phyloP scores from a whole-genome alignment of 2,113 vertebrate genomes.

The Anoplopoma fimbria region DNA sequence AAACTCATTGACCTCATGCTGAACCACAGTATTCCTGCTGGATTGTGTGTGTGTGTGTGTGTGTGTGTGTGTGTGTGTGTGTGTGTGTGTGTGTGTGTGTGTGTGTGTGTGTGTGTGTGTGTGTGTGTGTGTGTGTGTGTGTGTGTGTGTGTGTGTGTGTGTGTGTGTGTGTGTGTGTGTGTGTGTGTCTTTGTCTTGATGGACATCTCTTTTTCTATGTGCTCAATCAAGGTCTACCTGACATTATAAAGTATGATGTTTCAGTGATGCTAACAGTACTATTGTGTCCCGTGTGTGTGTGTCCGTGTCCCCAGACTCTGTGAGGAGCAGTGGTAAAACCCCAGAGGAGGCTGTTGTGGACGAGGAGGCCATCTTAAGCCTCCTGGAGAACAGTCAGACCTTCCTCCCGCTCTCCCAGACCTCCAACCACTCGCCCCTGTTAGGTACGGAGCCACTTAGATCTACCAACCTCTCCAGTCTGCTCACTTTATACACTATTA shows the following conservation, averaged over 20 bases:
- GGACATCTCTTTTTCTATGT: neutral
- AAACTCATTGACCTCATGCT: conserved; percentile 17
- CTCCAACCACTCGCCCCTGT: conserved; percentile 87
- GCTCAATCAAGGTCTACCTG: neutral
- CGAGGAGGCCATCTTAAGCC: conserved; percentile 95
- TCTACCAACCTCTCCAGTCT: neutral
- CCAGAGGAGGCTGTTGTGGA: conserved; percentile 92
- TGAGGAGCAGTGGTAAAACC: conserved; percentile 69
- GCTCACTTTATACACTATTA: neutral
- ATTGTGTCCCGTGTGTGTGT: neutral
- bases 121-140: neutral
- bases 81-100: neutral
- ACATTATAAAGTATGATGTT: neutral
- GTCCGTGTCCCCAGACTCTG: conserved; percentile 81
- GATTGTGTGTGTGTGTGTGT: neutral
- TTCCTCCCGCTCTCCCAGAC: conserved; percentile 91
- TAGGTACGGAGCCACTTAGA: conserved; percentile 77
- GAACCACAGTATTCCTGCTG: neutral
- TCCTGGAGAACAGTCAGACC: conserved; percentile 95
- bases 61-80: neutral
- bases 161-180: neutral
- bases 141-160: neutral
- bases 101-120: neutral
- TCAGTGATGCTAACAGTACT: conserved; percentile 1
- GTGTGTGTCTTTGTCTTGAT: neutral